phyloP scores from a whole-genome alignment of 2,113 vertebrate genomes.

The Tonatia bakeri region DNA sequence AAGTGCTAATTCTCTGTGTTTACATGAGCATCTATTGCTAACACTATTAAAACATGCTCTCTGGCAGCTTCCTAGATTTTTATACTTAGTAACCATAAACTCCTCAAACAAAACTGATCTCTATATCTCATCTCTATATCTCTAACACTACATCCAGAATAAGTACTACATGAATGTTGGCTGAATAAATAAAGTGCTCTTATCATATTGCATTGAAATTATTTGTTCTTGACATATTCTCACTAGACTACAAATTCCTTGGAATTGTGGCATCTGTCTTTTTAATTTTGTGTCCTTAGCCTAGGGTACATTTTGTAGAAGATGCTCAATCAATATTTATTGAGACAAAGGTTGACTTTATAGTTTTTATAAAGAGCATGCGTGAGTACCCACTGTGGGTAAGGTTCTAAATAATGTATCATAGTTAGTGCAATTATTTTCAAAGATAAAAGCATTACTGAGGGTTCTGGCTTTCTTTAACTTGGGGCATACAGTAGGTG shows the following conservation, averaged over 20 bases:
- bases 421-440: not conserved
- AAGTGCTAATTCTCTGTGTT: not conserved
- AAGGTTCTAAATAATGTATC: not conserved
- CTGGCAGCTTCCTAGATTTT: not conserved
- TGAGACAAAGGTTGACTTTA: not conserved
- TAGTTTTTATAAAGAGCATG: not conserved
- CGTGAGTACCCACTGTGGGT: not conserved
- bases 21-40: not conserved
- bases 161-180: not conserved
- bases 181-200: not conserved
- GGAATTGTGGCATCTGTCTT: not conserved
- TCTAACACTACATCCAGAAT: not conserved
- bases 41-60: not conserved
- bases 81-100: not conserved
- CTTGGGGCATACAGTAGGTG: constrained; percentile 79
- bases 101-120: not conserved
- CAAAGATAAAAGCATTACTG: not conserved
- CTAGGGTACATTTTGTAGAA: not conserved
- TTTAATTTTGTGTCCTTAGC: not conserved
- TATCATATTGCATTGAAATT: not conserved
- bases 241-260: not conserved
- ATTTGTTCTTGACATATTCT: not conserved
- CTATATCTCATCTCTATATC: not conserved
- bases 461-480: not conserved
- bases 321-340: not conserved